Evolutionary conservation across 2,113 vertebrate genomes (phyloP).

Genomic region (Plecotus auritus): DNA sequence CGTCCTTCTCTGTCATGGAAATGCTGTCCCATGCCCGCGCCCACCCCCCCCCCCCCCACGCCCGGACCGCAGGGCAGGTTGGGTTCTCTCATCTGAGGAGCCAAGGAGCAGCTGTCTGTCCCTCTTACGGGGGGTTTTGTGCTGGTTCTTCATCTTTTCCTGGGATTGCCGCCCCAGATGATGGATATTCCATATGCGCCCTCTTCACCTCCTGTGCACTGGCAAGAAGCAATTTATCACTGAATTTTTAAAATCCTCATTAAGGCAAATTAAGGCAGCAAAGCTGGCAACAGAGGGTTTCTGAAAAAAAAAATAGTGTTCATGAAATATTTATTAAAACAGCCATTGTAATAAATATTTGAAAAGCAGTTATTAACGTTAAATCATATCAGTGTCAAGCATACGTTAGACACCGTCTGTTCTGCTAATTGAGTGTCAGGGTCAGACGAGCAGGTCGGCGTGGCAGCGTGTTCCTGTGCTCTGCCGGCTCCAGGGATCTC

Average conservation of each 20-base stretch:
- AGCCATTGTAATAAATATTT: slow-evolving; percentile 86
- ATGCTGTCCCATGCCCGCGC: not conserved
- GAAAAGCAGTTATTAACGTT: slow-evolving; percentile 81
- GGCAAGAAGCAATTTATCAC: slow-evolving; percentile 77
- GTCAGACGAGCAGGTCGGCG: slow-evolving; percentile 17
- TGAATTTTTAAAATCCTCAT: slow-evolving; percentile 78
- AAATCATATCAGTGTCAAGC: slow-evolving; percentile 72
- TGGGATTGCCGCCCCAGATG: not conserved
- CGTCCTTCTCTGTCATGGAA: not conserved
- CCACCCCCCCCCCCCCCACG: accelerated
- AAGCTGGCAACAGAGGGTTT: slow-evolving; percentile 73
- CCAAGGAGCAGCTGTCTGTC: not conserved
- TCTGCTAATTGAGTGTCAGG: slow-evolving; percentile 78
- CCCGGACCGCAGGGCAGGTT: accelerated
- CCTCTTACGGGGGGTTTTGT: not conserved
- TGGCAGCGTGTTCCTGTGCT: accelerated
- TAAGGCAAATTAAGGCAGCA: slow-evolving; percentile 83
- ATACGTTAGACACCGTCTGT: slow-evolving; percentile 51
- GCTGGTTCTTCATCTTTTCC: not conserved
- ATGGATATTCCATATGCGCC: slow-evolving; percentile 44
- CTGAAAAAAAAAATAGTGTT: slow-evolving; percentile 45
- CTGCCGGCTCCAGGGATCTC: not conserved
- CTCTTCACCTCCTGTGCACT: slow-evolving; percentile 19
- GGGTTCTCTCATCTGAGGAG: not conserved
- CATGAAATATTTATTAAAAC: slow-evolving; percentile 87